Conservation (phyloP, 2,113 vertebrate genomes). For the Condylura cristata region DNA sequence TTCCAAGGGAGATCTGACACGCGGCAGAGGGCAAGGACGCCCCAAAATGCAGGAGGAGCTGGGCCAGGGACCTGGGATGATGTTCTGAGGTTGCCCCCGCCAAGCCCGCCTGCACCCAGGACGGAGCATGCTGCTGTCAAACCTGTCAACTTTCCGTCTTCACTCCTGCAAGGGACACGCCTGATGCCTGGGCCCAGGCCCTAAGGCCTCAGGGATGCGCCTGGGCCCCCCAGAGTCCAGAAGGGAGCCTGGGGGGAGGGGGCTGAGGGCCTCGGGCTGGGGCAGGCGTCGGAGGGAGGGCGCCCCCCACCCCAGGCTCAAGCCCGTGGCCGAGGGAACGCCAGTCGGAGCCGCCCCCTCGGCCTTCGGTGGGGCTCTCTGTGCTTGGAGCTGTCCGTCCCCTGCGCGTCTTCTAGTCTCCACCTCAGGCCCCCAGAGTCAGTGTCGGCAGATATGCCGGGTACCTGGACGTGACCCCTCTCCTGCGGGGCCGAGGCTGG, state of each 20-base stretch:
- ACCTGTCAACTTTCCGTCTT: background rate
- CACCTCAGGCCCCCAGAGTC: background rate
- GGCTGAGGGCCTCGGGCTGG: background rate
- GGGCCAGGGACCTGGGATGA: no score
- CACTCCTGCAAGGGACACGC: background rate
- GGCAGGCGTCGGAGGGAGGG: no score
- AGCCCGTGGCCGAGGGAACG: background rate
- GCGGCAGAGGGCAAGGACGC: background rate
- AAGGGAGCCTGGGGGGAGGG: background rate
- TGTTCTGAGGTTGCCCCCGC: background rate
- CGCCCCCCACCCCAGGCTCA: background rate
- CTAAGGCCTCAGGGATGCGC: no score
- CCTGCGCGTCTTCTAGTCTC: background rate
- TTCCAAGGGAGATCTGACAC: background rate
- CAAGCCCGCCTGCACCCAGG: background rate
- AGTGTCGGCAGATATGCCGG: no score
- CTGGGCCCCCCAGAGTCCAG: background rate
- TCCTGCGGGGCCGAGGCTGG: background rate
- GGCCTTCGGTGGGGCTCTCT: background rate
- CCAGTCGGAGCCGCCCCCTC: background rate
- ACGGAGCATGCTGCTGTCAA: background rate
- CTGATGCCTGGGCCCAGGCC: no score
- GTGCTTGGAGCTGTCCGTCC: no score
- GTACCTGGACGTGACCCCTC: background rate
- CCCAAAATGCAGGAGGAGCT: background rate